phyloP scores from a whole-genome alignment of 2,797 vertebrate genomes.

The Myoxocephalus aenaeus region DNA sequence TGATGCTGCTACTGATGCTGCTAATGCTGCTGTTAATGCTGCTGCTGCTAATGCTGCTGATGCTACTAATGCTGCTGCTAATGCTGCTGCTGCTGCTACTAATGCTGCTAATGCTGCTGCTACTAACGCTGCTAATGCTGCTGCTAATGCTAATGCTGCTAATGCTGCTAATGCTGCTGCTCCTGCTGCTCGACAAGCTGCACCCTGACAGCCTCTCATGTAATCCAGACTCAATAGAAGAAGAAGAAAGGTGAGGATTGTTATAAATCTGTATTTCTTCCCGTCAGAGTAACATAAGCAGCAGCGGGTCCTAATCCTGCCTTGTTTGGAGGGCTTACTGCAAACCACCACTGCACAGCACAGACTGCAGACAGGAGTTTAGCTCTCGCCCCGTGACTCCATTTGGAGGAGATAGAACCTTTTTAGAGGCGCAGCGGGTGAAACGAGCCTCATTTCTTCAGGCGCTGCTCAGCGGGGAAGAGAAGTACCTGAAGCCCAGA shows the following conservation, averaged over 20 bases:
- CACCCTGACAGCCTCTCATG: conserved; percentile 8
- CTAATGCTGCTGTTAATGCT: too few relatives aligned
- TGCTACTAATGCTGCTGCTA: too few relatives aligned
- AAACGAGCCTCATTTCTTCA: conserved; percentile 54
- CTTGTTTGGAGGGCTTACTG: conserved; percentile 46
- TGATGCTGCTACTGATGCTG: too few relatives aligned
- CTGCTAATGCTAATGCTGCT: too few relatives aligned
- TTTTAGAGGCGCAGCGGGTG: conserved; percentile 30
- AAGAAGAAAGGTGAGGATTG: neutral
- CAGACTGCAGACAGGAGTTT: conserved; percentile 18
- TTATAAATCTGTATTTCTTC: neutral
- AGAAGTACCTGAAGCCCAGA: conserved; percentile 30
- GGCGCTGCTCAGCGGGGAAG: conserved; percentile 29
- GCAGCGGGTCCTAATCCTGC: conserved; percentile 27
- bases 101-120: too few relatives aligned
- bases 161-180: too few relatives aligned
- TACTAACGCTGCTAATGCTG: too few relatives aligned
- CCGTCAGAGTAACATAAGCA: conserved; percentile 35
- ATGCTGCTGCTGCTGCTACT: too few relatives aligned
- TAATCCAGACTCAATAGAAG: conserved; percentile 15
- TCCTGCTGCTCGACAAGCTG: neutral
- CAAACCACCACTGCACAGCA: conserved; percentile 53
- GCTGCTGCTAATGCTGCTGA: too few relatives aligned
- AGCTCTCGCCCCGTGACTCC: conserved; percentile 29
- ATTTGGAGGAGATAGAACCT: conserved; percentile 41